Evolutionary conservation across 2,113 vertebrate genomes (phyloP), one percentile per base, ranked within the genome.

Genomic region (Oenanthe melanoleuca): DNA sequence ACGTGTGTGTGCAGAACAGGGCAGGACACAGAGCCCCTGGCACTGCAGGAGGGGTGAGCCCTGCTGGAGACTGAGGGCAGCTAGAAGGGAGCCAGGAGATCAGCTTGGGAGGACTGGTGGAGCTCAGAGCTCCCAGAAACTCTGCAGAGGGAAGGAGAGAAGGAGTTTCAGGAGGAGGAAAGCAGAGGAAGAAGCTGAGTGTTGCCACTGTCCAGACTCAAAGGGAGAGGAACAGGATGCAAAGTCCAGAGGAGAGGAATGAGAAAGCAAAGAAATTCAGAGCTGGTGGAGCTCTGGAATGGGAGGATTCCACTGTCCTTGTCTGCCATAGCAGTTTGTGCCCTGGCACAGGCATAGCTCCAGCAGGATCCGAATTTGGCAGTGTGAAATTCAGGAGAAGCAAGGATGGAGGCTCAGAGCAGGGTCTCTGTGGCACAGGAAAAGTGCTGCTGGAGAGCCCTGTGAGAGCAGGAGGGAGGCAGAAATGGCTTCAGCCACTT

Each of bases 1-100:
- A 38, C 19, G 19, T 0, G 3, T 1, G 13, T 13, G 49, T 25
- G 7, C 20, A 12, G 50, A 25, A 40, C 80, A 53, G 64, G 55
- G n/a, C 59, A 61, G 28, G 65, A 26, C 50, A 49, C 21, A 13
- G 47, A 45, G 44, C 44, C 44, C 42, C 44, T 45, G 11, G 56
- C 26, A 29, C 20, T 78, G 60, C 78, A 50, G 47, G 28, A 72
- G 49, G n/a, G 29, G 53, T 2, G 59, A 77, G 52, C 79, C 33
- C 77, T n/a, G 16, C 1, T 10, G 56, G 56, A 66, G 49, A 80
- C 40, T 12, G 28, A 69, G 40, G 59, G 34, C 31, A 16, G 20
- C 28, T 5, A 70, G 42, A 44, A 49, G 22, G 34, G 65, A 66
- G 59, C 42, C 59, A 29, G 0, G 6, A 24, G 25, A 49, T 60